phyloP scores from a whole-genome alignment of 2,797 vertebrate species.

The Phalloptychus januarius region DNA sequence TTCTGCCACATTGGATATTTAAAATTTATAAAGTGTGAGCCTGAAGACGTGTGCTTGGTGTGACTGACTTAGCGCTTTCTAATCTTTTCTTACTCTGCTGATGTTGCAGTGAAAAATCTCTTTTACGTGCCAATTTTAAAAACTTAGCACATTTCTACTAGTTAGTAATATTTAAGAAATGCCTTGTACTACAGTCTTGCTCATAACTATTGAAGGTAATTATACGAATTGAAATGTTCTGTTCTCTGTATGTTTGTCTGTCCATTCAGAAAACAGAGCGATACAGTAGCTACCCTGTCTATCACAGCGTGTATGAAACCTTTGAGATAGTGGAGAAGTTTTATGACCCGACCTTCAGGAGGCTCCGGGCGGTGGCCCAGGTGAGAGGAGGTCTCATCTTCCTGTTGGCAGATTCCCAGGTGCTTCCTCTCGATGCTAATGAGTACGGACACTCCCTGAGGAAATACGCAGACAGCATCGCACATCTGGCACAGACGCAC shows the following conservation, averaged over 20 bases:
- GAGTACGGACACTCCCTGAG: constrained; percentile 86
- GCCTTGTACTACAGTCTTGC: background rate
- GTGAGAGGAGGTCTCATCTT: constrained; percentile 90
- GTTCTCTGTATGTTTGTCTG: constrained; percentile 8
- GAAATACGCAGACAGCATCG: constrained; percentile 82
- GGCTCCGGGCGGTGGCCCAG: constrained; percentile 86
- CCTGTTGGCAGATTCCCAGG: constrained; percentile 82
- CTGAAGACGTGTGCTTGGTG: background rate
- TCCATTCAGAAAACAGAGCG: constrained; percentile 81
- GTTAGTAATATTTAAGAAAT: background rate
- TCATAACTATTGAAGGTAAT: background rate
- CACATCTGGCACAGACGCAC: constrained; percentile 80
- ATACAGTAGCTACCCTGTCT: constrained; percentile 92
- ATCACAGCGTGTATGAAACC: constrained; percentile 95
- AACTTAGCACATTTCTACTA: background rate
- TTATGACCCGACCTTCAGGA: constrained; percentile 91
- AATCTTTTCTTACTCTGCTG: background rate
- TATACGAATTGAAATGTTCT: background rate
- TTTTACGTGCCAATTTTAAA: background rate
- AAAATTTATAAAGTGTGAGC: background rate
- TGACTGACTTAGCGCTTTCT: background rate
- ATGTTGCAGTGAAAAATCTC: background rate
- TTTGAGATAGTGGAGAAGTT: constrained; percentile 91
- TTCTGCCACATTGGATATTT: background rate
- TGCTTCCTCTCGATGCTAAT: constrained; percentile 88